phyloP scores from a whole-genome alignment of 2,888 invertebrate genomes.

The Stenolophus ochropezus region DNA sequence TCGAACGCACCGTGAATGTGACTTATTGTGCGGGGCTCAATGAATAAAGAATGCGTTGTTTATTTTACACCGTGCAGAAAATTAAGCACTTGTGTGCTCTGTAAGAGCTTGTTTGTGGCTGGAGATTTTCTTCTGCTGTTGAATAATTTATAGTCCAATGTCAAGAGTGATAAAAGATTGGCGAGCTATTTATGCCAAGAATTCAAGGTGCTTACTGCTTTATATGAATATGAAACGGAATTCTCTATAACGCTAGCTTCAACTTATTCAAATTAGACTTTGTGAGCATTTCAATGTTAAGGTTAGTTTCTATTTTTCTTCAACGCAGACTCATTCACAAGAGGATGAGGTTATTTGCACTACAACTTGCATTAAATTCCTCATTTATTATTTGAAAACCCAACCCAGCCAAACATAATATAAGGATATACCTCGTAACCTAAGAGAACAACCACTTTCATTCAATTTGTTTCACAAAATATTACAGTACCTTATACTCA shows the following conservation, averaged over 20 bases:
- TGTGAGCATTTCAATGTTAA: neutral
- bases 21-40: constrained; percentile 44
- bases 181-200: constrained; percentile 32
- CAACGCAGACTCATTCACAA: neutral
- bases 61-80: constrained; percentile 57
- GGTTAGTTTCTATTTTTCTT: neutral
- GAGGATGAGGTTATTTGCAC: no score
- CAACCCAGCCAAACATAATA: no score
- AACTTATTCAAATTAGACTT: constrained; percentile 9
- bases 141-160: constrained; percentile 55
- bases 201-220: constrained; percentile 17
- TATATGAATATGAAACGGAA: constrained; percentile 22
- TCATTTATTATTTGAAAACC: no score
- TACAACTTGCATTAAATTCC: neutral
- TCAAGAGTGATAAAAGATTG: constrained; percentile 44
- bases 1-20: constrained; percentile 52
- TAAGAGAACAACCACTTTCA: no score
- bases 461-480: no score
- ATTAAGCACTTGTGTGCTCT: constrained; percentile 52
- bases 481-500: no score
- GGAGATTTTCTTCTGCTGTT: constrained; percentile 35
- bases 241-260: neutral
- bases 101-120: constrained; percentile 39
- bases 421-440: no score
- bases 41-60: constrained; percentile 56